Conservation (phyloP, 2,113 vertebrate genomes). For the Mus pahari region DNA sequence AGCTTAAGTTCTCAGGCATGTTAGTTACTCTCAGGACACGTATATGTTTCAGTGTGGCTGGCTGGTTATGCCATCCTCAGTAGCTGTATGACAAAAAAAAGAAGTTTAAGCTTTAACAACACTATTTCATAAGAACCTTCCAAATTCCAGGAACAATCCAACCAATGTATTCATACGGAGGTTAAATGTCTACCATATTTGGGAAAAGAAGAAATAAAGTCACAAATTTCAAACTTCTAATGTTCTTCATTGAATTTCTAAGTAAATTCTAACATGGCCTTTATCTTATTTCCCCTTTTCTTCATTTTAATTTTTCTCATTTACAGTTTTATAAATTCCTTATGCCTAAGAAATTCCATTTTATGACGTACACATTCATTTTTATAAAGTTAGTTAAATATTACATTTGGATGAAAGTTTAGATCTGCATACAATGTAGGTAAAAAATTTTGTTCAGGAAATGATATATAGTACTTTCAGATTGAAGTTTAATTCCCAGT, state of each 20-base stretch:
- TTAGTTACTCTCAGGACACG: background rate
- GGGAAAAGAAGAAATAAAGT: background rate
- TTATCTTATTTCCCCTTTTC: background rate
- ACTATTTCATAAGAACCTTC: background rate
- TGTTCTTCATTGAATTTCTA: background rate
- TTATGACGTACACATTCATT: background rate
- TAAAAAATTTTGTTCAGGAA: background rate
- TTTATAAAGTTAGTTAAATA: background rate
- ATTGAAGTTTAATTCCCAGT: background rate
- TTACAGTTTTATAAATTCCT: background rate
- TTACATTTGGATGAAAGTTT: background rate
- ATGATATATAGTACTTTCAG: background rate
- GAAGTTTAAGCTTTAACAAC: background rate
- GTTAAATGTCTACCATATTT: background rate
- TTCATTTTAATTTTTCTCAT: background rate
- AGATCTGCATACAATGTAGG: background rate
- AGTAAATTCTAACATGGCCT: background rate
- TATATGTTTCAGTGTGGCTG: background rate
- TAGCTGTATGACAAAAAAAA: background rate
- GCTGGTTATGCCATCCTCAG: background rate
- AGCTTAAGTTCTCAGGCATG: background rate
- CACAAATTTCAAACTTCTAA: background rate
- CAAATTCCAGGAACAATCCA: background rate
- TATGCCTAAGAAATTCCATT: background rate
- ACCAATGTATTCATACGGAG: background rate